Evolutionary conservation across 1,140 invertebrate species (phyloP).

Genomic region (Drosophila littoralis): DNA sequence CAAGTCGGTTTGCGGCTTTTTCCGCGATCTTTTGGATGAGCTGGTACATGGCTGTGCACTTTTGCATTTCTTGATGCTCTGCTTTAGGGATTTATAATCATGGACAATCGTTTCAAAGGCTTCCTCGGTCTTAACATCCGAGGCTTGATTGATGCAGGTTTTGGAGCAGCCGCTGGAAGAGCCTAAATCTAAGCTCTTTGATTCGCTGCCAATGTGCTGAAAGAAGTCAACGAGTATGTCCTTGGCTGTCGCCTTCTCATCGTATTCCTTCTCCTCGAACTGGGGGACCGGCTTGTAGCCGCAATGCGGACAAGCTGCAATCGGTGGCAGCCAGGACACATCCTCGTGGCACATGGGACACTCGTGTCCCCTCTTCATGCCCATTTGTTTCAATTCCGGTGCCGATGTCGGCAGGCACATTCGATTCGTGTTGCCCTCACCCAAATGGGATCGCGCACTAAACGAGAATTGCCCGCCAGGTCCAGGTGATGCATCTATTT

Average conservation of each 20-base stretch:
- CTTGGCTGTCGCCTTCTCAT: constrained; percentile 64
- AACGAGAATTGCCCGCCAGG: constrained; percentile 46
- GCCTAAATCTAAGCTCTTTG: constrained; percentile 4
- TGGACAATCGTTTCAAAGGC: constrained; percentile 49
- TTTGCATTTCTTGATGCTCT: constrained; percentile 42
- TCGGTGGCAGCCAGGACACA: constrained; percentile 70
- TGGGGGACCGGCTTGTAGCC: constrained; percentile 71
- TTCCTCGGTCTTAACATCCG: constrained; percentile 30
- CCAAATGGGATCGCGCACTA: constrained; percentile 5
- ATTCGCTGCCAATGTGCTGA: constrained; percentile 26
- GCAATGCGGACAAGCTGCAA: constrained; percentile 73
- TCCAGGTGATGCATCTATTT: constrained; percentile 8
- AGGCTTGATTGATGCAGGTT: neutral
- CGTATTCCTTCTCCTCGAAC: constrained; percentile 60
- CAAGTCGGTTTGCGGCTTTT: constrained; percentile 25
- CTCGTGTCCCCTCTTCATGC: constrained; percentile 23
- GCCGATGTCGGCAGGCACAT: constrained; percentile 11
- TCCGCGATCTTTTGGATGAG: neutral
- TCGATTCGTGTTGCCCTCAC: constrained; percentile 46
- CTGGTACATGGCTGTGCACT: neutral
- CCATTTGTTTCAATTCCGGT: constrained; percentile 52
- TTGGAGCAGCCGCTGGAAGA: neutral
- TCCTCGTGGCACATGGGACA: constrained; percentile 72
- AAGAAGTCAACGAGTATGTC: constrained; percentile 53
- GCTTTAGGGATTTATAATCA: constrained; percentile 41